phyloP scores from a whole-genome alignment of 2,888 invertebrate species.

The Spodoptera picta region DNA sequence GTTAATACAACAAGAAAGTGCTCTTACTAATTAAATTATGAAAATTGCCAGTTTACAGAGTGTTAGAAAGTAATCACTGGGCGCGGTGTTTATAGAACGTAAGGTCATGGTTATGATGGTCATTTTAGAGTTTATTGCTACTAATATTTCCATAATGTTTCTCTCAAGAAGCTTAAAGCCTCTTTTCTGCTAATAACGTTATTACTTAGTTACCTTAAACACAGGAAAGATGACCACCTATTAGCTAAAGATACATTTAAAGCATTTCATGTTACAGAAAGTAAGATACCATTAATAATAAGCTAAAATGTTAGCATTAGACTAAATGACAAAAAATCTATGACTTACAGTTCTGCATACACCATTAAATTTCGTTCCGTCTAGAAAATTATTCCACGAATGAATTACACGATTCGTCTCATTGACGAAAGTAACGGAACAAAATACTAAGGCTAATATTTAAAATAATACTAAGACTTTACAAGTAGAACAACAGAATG shows the following conservation, averaged over 20 bases:
- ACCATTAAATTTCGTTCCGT: constrained; percentile 38
- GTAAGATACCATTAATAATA: too few relatives aligned
- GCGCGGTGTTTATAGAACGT: too few relatives aligned
- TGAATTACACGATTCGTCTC: constrained; percentile 39
- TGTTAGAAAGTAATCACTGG: too few relatives aligned
- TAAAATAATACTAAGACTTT: constrained; percentile 50
- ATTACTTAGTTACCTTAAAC: too few relatives aligned
- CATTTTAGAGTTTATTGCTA: constrained; percentile 13
- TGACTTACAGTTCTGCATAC: constrained; percentile 16
- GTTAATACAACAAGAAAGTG: neutral
- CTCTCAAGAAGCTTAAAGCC: too few relatives aligned
- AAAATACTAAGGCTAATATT: constrained; percentile 33
- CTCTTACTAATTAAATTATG: too few relatives aligned
- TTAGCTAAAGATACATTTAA: too few relatives aligned
- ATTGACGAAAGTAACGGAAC: constrained; percentile 45
- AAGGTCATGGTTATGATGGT: constrained; percentile 24
- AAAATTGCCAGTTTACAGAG: neutral
- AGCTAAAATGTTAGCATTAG: too few relatives aligned
- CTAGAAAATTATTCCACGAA: constrained; percentile 33
- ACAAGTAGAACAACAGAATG: constrained; percentile 38
- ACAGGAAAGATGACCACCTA: too few relatives aligned
- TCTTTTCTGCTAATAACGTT: too few relatives aligned
- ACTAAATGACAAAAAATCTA: neutral
- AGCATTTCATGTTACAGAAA: too few relatives aligned
- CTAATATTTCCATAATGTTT: too few relatives aligned